These are phyloP conservation scores for Oxygymnocypris stewartii DNA, from an alignment of 2,113 vertebrate species.

Conservation along the genomic window DNA sequence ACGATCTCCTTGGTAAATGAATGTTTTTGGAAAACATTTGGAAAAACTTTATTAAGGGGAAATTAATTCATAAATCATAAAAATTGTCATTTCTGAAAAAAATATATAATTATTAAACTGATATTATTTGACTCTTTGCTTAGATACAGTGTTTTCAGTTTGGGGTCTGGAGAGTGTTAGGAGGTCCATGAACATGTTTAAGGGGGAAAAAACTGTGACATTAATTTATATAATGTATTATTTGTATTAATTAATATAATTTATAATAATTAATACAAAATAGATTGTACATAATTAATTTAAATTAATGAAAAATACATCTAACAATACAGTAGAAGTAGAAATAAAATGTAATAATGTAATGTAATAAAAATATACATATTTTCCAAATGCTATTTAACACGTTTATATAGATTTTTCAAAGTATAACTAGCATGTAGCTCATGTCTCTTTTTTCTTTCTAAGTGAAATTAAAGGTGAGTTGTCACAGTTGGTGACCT, in stretches of 20 bases:
- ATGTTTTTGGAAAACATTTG: not conserved
- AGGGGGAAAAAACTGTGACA: not conserved
- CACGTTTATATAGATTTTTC: no score
- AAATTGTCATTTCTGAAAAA: not conserved
- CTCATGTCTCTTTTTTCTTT: not conserved
- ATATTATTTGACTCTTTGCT: not conserved
- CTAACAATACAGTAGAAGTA: not conserved
- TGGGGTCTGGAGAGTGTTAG: not conserved
- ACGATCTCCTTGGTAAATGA: not conserved
- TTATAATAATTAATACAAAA: not conserved
- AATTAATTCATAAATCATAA: not conserved
- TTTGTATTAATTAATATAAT: not conserved
- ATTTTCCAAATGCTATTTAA: no score
- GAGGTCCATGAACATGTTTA: not conserved
- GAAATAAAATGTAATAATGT: not conserved
- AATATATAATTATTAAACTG: not conserved
- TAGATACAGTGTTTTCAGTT: not conserved
- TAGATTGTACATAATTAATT: not conserved
- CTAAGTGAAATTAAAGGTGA: not conserved
- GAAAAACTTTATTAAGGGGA: not conserved
- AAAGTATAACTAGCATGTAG: no score
- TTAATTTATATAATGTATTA: not conserved
- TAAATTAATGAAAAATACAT: not conserved
- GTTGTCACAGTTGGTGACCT: constrained; percentile 29
- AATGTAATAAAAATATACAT: no score